Evolutionary conservation across 2,888 invertebrate genomes (phyloP).

Genomic region (Epinotia demarniana): DNA sequence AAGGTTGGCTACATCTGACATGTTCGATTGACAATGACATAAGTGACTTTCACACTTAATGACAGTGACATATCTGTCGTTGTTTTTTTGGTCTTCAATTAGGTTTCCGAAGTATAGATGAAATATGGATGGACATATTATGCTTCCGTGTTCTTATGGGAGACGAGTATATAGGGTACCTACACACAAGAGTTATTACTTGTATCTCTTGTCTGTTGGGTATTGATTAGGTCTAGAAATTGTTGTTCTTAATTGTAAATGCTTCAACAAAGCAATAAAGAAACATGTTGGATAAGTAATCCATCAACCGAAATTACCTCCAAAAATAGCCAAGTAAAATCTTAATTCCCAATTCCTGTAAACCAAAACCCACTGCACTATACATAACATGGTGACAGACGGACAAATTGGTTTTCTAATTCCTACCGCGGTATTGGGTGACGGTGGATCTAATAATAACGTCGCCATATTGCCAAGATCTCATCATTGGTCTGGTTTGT

Average conservation of each 20-base stretch:
- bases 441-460: constrained; percentile 35
- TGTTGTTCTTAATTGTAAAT: not conserved
- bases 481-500: constrained; percentile 35
- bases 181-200: too few relatives aligned
- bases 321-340: constrained; percentile 29
- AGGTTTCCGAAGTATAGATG: too few relatives aligned
- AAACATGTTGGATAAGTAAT: not conserved
- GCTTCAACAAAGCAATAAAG: not conserved
- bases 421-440: constrained; percentile 52
- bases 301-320: constrained; percentile 16
- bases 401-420: constrained; percentile 77
- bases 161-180: too few relatives aligned
- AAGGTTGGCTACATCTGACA: too few relatives aligned
- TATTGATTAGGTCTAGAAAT: too few relatives aligned
- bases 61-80: too few relatives aligned
- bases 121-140: too few relatives aligned
- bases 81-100: too few relatives aligned
- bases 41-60: too few relatives aligned
- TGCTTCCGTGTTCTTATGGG: too few relatives aligned
- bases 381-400: constrained; percentile 74
- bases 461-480: constrained; percentile 25
- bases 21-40: too few relatives aligned
- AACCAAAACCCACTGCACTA: constrained; percentile 51
- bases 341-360: constrained; percentile 21
- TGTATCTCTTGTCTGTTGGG: not conserved